Evolutionary conservation across 2,113 vertebrate species (phyloP).

Genomic region (Clupea harengus): DNA sequence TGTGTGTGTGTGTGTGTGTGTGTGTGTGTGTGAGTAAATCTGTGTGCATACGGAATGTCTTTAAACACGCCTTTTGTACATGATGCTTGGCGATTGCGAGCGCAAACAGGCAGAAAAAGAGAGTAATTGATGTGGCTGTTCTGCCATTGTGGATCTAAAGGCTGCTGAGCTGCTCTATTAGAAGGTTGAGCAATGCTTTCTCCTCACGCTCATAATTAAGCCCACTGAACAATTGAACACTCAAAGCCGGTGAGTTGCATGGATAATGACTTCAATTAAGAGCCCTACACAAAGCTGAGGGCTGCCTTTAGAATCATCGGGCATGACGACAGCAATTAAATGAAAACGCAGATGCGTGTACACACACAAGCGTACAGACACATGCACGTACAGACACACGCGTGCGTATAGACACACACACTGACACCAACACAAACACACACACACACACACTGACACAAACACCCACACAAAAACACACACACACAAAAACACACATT

Average conservation of each 20-base stretch:
- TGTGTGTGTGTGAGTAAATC: background rate
- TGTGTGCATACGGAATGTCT: slow-evolving; percentile 24
- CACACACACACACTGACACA: slow-evolving; percentile 6
- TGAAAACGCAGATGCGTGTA: slow-evolving; percentile 57
- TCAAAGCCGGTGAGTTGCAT: slow-evolving; percentile 59
- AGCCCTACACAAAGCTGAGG: slow-evolving; percentile 62
- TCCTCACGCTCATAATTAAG: slow-evolving; percentile 71
- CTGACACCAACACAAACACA: background rate
- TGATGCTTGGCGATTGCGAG: slow-evolving; percentile 44
- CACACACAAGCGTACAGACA: slow-evolving; percentile 24
- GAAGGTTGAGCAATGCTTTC: slow-evolving; percentile 71
- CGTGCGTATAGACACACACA: background rate
- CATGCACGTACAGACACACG: slow-evolving; percentile 32
- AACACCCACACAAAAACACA: slow-evolving; percentile 31
- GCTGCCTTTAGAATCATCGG: slow-evolving; percentile 55
- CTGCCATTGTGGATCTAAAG: slow-evolving; percentile 46
- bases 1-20: slow-evolving; percentile 2
- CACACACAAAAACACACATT: slow-evolving; percentile 4
- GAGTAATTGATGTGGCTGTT: slow-evolving; percentile 59
- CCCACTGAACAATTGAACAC: slow-evolving; percentile 68
- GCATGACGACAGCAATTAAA: slow-evolving; percentile 67
- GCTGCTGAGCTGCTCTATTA: slow-evolving; percentile 65
- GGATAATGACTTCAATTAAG: slow-evolving; percentile 75
- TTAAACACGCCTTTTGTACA: slow-evolving; percentile 44
- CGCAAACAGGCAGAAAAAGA: slow-evolving; percentile 31